Conservation (phyloP, 2,888 invertebrate species). For the Lochmaea crataegi region DNA sequence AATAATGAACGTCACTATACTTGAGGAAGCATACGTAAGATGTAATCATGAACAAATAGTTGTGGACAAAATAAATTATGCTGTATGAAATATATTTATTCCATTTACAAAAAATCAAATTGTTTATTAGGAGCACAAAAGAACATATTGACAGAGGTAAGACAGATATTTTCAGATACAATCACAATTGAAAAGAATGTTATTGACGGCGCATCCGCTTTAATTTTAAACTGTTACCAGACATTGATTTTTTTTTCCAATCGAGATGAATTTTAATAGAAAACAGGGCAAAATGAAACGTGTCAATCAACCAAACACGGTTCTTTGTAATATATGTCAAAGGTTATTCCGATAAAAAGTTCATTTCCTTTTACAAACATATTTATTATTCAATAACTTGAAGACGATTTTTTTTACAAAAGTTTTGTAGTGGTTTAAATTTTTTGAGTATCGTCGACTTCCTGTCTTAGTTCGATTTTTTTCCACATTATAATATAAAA, state of each 20-base stretch:
- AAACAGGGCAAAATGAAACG: conserved; percentile 59
- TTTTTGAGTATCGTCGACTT: neutral
- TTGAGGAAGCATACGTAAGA: too few relatives aligned
- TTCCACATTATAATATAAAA: neutral
- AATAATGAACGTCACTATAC: too few relatives aligned
- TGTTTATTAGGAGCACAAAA: conserved; percentile 2
- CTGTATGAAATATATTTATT: too few relatives aligned
- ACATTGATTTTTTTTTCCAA: conserved; percentile 55
- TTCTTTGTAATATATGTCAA: conserved; percentile 55
- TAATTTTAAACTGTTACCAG: conserved; percentile 56
- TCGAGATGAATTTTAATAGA: conserved; percentile 56
- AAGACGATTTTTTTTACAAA: conserved; percentile 42
- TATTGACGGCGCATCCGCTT: conserved; percentile 46
- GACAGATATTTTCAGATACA: conserved; percentile 28
- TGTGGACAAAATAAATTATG: too few relatives aligned
- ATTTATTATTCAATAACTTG: conserved; percentile 52
- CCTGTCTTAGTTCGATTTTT: neutral
- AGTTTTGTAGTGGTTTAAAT: neutral
- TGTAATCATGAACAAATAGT: too few relatives aligned
- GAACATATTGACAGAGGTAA: conserved; percentile 22
- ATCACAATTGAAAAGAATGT: conserved; percentile 33
- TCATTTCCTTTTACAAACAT: conserved; percentile 62
- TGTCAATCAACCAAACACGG: conserved; percentile 56
- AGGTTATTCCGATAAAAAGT: conserved; percentile 62
- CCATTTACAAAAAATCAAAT: neutral